Percentiles rank a stretch among this genome's conserved stretches.
phyloP scores from a whole-genome alignment of 2,888 invertebrate genomes.

The Hylaea fasciaria region DNA sequence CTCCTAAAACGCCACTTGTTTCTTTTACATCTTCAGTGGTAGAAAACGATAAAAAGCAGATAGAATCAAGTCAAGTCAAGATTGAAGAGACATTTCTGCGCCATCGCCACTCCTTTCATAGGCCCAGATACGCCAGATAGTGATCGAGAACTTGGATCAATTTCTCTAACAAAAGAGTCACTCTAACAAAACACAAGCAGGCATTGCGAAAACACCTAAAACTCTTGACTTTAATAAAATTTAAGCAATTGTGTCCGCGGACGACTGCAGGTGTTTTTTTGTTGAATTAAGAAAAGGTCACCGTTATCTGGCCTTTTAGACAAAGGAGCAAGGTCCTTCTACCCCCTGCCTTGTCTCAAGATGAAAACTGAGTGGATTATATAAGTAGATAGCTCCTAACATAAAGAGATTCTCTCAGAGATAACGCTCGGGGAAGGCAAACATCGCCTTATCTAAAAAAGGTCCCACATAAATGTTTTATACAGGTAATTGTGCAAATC shows the following conservation, averaged over 20 bases:
- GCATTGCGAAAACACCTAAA: slow-evolving; percentile 15
- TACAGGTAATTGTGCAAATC: slow-evolving; percentile 22
- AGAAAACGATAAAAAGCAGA: slow-evolving; percentile 2
- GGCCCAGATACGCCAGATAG: neutral
- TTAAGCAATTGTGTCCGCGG: slow-evolving; percentile 14
- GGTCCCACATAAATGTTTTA: slow-evolving; percentile 24
- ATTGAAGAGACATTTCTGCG: neutral
- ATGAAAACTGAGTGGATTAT: slow-evolving; percentile 29
- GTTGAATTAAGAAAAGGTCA: slow-evolving; percentile 24
- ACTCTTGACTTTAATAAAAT: slow-evolving; percentile 23
- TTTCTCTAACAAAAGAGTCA: slow-evolving; percentile 14
- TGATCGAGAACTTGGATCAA: neutral
- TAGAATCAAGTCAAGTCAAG: slow-evolving; percentile 3
- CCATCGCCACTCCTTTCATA: neutral
- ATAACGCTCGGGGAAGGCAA: slow-evolving; percentile 20
- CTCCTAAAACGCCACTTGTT: too few relatives aligned
- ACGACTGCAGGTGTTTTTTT: slow-evolving; percentile 24
- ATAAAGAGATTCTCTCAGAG: slow-evolving; percentile 24
- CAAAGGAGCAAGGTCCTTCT: slow-evolving; percentile 18
- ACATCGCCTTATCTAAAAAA: slow-evolving; percentile 26
- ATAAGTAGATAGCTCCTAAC: slow-evolving; percentile 26
- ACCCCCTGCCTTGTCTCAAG: slow-evolving; percentile 20
- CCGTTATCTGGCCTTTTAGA: slow-evolving; percentile 21
- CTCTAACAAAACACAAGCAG: slow-evolving; percentile 18
- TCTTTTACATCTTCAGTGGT: neutral